These are phyloP conservation scores for Epinotia demarniana DNA, from an alignment of 2,888 invertebrate genomes.

Conservation along the genomic window DNA sequence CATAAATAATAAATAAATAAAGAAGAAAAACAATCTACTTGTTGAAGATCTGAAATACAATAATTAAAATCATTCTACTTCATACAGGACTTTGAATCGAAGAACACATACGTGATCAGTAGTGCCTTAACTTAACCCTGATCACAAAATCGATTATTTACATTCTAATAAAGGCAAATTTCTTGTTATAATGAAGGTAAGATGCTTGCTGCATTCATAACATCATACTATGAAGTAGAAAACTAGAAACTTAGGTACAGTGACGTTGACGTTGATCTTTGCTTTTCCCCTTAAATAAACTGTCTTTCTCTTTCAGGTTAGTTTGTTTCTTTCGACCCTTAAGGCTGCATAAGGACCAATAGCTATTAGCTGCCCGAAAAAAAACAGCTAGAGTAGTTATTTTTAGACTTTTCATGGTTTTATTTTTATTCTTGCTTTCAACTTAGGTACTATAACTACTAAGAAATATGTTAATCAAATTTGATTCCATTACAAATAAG, in stretches of 20 bases:
- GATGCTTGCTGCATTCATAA: not conserved
- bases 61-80: not conserved
- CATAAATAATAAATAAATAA: not conserved
- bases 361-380: not conserved
- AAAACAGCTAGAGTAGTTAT: not conserved
- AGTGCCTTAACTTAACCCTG: not conserved
- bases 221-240: not conserved
- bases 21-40: not conserved
- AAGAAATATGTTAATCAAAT: constrained; percentile 63
- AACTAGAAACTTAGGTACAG: not conserved
- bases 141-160: not conserved
- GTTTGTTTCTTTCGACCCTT: not conserved
- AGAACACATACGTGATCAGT: not conserved
- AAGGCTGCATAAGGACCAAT: not conserved
- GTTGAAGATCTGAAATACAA: not conserved
- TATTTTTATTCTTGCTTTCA: constrained; percentile 1
- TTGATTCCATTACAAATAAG: constrained; percentile 63
- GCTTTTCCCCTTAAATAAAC: not conserved
- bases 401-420: not conserved
- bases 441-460: not conserved
- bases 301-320: constrained; percentile 8
- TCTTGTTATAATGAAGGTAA: constrained; percentile 2
- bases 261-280: not conserved
- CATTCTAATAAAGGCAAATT: not conserved
- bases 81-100: not conserved